Base-by-base conservation (phyloP, 2,113 vertebrate species). In the Brevimyrus niger region DNA sequence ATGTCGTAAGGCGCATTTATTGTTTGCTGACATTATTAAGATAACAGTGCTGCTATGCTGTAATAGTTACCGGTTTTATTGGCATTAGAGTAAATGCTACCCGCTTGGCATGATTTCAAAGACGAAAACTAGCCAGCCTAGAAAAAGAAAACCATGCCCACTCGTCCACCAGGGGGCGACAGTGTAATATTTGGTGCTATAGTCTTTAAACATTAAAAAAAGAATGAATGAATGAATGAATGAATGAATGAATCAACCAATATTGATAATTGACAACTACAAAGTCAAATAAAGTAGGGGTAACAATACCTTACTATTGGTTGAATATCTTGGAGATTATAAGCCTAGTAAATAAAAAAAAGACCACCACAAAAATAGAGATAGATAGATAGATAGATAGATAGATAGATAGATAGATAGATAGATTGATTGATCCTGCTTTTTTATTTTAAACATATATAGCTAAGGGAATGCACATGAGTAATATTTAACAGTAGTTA, bases 111-210 rank as follows among this genome's bases (percentile, higher is more conserved):
- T 8, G 4, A 42, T 80, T 80, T 80, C 73, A 42, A 80, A 42
- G 13, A 13, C 35, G 38, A 80, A 80, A 85, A 85, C 7, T 47
- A 85, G 44, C 23, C 21, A 21, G 9, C 82, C 1, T 19, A 80
- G 73, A 80, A 69, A 48, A 23, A 86, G 47, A 47, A 47, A 31
- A 51, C n/a, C 42, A 8, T 65, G 35, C 35, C 0, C 3, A 44
- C 35, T 58, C n/a, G 23, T 89, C 88, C 88, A 89, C 88, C 51
- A 85, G 88, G 53, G 88, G 88, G 88, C 47, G 88, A 38, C 4
- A 42, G 38, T 27, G 88, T n/a, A 89, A 61, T 17, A 13, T 58
- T 47, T 80, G 21, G 27, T 38, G 3, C 7, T 86, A 23, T n/a
- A 47, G 42, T 47, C 44, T 46, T n/a, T 44, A 84, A 84, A 84